These are phyloP conservation scores for Alosa alosa DNA, from an alignment of 2,113 vertebrate species.

Conservation along the genomic window DNA sequence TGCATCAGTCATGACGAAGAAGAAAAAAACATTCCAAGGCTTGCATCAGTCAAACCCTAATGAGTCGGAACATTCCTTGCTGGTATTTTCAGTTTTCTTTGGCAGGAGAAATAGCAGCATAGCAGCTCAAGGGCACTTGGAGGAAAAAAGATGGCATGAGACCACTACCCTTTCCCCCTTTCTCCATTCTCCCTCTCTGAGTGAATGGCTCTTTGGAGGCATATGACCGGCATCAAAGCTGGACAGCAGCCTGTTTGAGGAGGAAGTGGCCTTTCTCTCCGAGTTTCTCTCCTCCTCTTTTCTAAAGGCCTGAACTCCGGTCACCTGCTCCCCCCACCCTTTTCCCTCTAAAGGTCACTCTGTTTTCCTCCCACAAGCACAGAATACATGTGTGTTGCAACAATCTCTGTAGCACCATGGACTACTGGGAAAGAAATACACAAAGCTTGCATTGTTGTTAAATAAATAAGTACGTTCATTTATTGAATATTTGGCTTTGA, in stretches of 20 bases:
- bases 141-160: too few relatives aligned
- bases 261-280: slow-evolving; percentile 16
- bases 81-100: too few relatives aligned
- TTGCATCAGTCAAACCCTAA: neutral
- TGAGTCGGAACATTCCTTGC: neutral
- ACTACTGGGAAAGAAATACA: too few relatives aligned
- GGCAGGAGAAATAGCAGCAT: too few relatives aligned
- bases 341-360: slow-evolving; percentile 29
- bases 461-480: too few relatives aligned
- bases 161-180: neutral
- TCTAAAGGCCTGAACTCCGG: slow-evolving; percentile 39
- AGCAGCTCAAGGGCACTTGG: too few relatives aligned
- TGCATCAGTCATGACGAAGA: neutral
- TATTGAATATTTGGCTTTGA: too few relatives aligned
- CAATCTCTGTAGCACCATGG: too few relatives aligned
- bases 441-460: too few relatives aligned
- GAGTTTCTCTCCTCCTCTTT: slow-evolving; percentile 18
- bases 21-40: neutral
- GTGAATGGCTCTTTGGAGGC: neutral
- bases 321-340: slow-evolving; percentile 27
- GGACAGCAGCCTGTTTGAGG: neutral
- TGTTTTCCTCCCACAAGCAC: slow-evolving; percentile 22
- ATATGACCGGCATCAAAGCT: slow-evolving; percentile 27
- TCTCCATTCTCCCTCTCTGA: slow-evolving; percentile 20
- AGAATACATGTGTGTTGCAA: too few relatives aligned